A percentile compares a stretch with the other conserved stretches of the same genome.
Evolutionary conservation across 2,797 vertebrate genomes (phyloP).

Genomic region (Pseudochirops corinnae): DNA sequence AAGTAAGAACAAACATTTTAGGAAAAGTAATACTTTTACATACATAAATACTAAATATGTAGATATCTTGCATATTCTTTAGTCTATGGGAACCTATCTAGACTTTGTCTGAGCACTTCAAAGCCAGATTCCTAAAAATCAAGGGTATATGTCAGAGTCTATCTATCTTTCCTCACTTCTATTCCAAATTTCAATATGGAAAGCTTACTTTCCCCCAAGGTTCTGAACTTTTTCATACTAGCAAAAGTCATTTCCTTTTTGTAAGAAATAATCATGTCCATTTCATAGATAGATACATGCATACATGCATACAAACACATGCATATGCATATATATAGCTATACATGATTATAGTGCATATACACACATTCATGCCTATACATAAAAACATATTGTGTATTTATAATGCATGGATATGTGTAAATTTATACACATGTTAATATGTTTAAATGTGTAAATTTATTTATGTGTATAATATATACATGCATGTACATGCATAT

Average conservation of each 20-base stretch:
- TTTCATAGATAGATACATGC: background rate
- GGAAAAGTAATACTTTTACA: background rate
- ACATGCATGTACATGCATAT: background rate
- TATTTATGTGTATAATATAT: background rate
- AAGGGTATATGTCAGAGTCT: background rate
- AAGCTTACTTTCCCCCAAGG: background rate
- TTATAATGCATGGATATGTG: background rate
- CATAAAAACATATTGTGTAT: no score
- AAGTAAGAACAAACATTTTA: background rate
- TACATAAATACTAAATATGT: background rate
- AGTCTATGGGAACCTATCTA: background rate
- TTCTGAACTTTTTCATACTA: background rate
- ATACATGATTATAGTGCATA: background rate
- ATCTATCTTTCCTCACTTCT: background rate
- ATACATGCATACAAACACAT: background rate
- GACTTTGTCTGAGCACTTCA: background rate
- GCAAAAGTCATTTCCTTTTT: background rate
- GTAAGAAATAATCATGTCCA: background rate
- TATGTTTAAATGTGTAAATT: background rate
- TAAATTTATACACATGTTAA: no score
- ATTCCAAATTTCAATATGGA: background rate
- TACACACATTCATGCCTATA: rapidly evolving
- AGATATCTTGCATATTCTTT: background rate
- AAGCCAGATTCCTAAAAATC: background rate
- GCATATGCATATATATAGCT: background rate